Conservation (phyloP, 2,113 vertebrate genomes). For the Gallinago jamesoni region DNA sequence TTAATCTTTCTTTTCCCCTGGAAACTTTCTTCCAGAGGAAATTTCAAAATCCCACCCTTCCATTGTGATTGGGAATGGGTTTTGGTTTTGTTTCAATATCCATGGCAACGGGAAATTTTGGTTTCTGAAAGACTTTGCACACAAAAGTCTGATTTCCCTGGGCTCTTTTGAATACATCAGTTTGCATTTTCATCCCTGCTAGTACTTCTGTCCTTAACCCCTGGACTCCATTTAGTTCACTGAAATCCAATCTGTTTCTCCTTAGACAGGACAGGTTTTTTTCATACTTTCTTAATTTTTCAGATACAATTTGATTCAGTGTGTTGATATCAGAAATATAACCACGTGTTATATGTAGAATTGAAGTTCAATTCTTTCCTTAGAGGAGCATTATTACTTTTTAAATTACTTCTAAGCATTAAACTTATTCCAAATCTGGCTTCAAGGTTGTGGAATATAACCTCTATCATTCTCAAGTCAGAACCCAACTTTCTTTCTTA, state of each 20-base stretch:
- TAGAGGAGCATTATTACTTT: background rate
- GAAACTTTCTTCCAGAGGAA: background rate
- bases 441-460: background rate
- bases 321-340: background rate
- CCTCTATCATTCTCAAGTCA: background rate
- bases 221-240: background rate
- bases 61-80: background rate
- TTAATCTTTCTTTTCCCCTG: accelerated
- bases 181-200: background rate
- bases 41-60: slow-evolving; percentile 35
- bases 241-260: background rate
- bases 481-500: background rate
- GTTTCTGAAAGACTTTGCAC: background rate
- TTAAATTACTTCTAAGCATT: background rate
- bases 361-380: background rate
- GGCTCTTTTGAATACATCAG: background rate
- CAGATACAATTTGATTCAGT: slow-evolving; percentile 9
- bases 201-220: background rate
- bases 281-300: background rate
- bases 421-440: background rate
- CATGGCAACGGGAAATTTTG: background rate
- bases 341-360: background rate
- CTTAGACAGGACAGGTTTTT: background rate
- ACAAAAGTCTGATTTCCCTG: background rate
- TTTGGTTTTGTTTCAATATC: slow-evolving; percentile 36